These are phyloP conservation scores for Harpagifer antarcticus DNA, from an alignment of 2,797 vertebrate species.

Conservation along the genomic window DNA sequence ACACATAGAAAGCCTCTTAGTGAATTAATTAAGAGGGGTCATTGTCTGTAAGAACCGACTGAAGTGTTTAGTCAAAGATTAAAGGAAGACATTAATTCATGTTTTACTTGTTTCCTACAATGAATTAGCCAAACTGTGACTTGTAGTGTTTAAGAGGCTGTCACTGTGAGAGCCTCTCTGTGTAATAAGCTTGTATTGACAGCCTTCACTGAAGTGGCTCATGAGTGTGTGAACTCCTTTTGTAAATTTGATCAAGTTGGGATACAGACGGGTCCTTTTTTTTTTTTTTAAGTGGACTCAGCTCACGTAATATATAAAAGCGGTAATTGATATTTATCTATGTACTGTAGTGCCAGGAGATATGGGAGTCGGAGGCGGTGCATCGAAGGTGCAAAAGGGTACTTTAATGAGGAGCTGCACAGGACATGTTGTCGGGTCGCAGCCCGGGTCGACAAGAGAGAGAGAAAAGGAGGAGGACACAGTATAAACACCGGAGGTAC, in stretches of 20 bases:
- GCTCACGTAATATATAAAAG: neutral
- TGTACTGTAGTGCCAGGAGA: no score
- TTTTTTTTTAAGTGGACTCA: neutral
- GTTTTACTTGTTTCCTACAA: slow-evolving; percentile 33
- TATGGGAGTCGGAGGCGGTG: no score
- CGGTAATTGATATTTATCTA: neutral
- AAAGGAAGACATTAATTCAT: slow-evolving; percentile 27
- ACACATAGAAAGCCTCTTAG: neutral
- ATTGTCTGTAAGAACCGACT: slow-evolving; percentile 20
- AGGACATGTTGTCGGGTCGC: no score
- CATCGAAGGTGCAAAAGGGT: no score
- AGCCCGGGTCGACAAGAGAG: no score
- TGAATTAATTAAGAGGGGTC: neutral
- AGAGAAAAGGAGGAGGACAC: no score
- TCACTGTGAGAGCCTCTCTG: slow-evolving; percentile 36
- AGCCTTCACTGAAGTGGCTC: slow-evolving; percentile 56
- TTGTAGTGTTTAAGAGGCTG: slow-evolving; percentile 8
- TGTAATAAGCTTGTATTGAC: slow-evolving; percentile 76
- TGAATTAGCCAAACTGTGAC: slow-evolving; percentile 12
- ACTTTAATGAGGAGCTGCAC: no score
- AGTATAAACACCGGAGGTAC: no score
- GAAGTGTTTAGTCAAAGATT: slow-evolving; percentile 1
- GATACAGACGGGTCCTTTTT: slow-evolving; percentile 11
- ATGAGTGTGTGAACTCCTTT: slow-evolving; percentile 54
- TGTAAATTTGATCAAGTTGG: slow-evolving; percentile 62